Evolutionary conservation across 2,113 vertebrate species (phyloP).

Genomic region (Galbula dea): DNA sequence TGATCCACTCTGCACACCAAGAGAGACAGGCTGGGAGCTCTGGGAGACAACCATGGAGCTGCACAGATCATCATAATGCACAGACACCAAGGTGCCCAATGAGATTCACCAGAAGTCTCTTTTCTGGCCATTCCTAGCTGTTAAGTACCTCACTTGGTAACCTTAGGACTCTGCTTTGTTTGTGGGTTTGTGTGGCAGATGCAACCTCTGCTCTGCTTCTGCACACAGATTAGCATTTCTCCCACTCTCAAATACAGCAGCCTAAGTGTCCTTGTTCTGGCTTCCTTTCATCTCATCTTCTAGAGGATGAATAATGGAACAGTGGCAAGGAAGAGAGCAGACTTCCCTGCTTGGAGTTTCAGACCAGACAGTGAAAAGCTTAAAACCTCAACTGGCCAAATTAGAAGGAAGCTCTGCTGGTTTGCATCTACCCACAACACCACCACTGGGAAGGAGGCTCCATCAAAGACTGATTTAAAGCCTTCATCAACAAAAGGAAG

Average conservation of each 20-base stretch:
- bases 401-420: not conserved
- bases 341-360: not conserved
- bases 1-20: not conserved
- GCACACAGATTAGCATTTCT: not conserved
- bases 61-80: not conserved
- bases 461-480: not conserved
- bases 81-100: not conserved
- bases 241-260: not conserved
- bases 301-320: not conserved
- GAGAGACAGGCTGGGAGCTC: not conserved
- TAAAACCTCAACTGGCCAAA: not conserved
- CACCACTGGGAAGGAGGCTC: not conserved
- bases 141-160: not conserved
- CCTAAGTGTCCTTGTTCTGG: not conserved
- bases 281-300: not conserved
- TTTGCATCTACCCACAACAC: not conserved
- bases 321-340: not conserved
- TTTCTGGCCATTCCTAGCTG: not conserved
- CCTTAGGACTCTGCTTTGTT: not conserved
- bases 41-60: not conserved
- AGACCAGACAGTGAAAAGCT: not conserved
- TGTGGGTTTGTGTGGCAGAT: not conserved
- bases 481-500: not conserved
- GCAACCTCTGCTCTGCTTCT: not conserved
- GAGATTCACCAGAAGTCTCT: not conserved